Evolutionary conservation across 2,113 vertebrate species (phyloP).

Genomic region (Campylomormyrus numenius): DNA sequence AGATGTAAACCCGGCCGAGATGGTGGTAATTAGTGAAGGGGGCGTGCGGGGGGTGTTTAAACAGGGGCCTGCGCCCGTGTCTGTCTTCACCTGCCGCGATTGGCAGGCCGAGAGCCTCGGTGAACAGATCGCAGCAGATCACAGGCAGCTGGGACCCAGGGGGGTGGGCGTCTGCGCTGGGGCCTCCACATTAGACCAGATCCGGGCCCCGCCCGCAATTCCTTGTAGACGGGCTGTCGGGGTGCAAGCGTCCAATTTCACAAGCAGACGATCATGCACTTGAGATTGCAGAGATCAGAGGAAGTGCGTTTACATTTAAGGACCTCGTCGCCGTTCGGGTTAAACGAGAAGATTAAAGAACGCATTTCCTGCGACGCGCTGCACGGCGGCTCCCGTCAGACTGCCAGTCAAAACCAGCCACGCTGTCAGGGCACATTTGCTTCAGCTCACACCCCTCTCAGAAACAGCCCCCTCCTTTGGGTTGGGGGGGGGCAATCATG

Average conservation of each 20-base stretch:
- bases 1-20: conserved; percentile 30
- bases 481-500: background rate
- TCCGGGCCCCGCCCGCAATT: background rate
- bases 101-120: background rate
- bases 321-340: conserved; percentile 31
- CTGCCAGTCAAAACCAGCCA: conserved; percentile 56
- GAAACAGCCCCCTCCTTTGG: background rate
- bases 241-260: conserved; percentile 24
- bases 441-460: background rate
- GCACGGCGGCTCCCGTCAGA: conserved; percentile 49
- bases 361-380: conserved; percentile 53
- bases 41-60: conserved; percentile 27
- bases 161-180: background rate
- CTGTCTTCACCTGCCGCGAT: conserved; percentile 33
- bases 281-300: conserved; percentile 2
- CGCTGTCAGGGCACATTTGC: conserved; percentile 35
- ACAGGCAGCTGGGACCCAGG: background rate
- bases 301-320: conserved; percentile 45
- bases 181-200: background rate
- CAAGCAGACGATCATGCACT: background rate
- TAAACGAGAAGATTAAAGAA: conserved; percentile 27
- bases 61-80: conserved; percentile 12
- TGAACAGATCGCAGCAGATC: background rate
- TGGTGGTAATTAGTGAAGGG: conserved; percentile 48
- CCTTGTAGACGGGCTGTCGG: background rate